These are phyloP conservation scores for Colostygia pectinataria DNA, from an alignment of 2,888 invertebrate species.

Conservation along the genomic window DNA sequence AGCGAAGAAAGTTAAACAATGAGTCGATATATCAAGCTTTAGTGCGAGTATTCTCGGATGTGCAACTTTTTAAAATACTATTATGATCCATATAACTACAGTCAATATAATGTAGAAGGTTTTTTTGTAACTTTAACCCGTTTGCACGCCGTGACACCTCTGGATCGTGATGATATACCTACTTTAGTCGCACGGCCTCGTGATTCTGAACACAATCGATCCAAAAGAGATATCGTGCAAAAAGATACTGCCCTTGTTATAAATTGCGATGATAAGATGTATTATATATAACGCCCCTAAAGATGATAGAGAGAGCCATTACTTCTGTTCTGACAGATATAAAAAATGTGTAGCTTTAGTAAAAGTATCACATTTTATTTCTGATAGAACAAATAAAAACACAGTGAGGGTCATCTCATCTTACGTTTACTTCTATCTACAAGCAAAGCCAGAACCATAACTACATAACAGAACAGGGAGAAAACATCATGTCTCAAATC, in stretches of 20 bases:
- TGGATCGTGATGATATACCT: constrained; percentile 51
- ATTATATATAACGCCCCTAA: constrained; percentile 18
- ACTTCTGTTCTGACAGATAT: constrained; percentile 16
- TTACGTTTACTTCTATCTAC: constrained; percentile 7
- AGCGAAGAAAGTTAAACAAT: constrained; percentile 19
- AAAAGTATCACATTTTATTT: constrained; percentile 24
- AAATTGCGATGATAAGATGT: constrained; percentile 19
- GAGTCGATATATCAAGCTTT: constrained; percentile 16
- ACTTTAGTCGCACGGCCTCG: constrained; percentile 40
- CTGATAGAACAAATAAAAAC: constrained; percentile 16
- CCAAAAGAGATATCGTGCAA: constrained; percentile 22
- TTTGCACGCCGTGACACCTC: constrained; percentile 48
- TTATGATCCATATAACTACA: no score
- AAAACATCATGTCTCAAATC: constrained; percentile 8
- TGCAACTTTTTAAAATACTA: constrained; percentile 48
- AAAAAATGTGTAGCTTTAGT: constrained; percentile 14
- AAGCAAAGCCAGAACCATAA: constrained; percentile 4
- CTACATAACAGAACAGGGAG: constrained; percentile 2
- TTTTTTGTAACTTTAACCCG: constrained; percentile 64
- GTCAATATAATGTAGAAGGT: constrained; percentile 34
- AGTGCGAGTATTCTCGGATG: constrained; percentile 5
- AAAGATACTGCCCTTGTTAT: constrained; percentile 21
- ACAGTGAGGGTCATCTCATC: constrained; percentile 12
- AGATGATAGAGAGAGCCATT: constrained; percentile 23
- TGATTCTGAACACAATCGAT: constrained; percentile 30